Evolutionary conservation across 2,797 vertebrate species (phyloP), one percentile per base, ranked within the genome.

Genomic region (Hemibagrus guttatus): DNA sequence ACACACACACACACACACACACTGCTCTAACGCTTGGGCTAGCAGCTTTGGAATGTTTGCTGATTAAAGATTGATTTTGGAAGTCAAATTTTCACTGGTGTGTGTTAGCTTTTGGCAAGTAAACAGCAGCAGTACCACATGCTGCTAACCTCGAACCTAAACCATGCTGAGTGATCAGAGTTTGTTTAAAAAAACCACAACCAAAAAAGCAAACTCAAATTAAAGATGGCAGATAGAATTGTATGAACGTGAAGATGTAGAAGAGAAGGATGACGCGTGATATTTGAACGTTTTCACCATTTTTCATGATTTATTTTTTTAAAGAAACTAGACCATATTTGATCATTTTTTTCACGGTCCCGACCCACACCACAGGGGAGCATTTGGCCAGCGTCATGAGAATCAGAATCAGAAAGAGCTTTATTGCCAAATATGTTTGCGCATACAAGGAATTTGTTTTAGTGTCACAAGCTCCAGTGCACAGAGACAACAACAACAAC

Each of bases 311-410:
- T 39, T 39, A 2, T 1, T 39, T 39, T 8, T 16, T 75, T 49
- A 54, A 56, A 54, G 21, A 19, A 46, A 4, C 14, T 11, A 11
- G 26, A 11, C 28, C 0, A 59, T 12, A 0, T 66, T 31, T 31
- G 42, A 31, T 49, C 6, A 8, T 49, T 66, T 59, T 23, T 84
- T 35, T 26, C 72, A 21, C 84, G 76, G 23, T 26, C 26, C 42
- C 11, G 7, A 28, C 7, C 3, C n/a, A 39, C 39, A 35, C 71
- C 39, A 21, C 59, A 59, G 39, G 42, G 39, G 39, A 35, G 58
- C 28, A 6, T 66, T 76, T 83, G 80, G 49, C 31, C n/a, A 4
- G 58, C 23, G 17, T 76, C 59, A 83, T 78, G 85, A 76, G 71
- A 87, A 83, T n/a, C n/a, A n/a, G n/a, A n/a, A n/a, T n/a, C n/a